Percentiles rank a stretch among this genome's conserved stretches.
Evolutionary conservation across 2,888 invertebrate genomes (phyloP).

Genomic region (Branchinecta sandiegonensis): DNA sequence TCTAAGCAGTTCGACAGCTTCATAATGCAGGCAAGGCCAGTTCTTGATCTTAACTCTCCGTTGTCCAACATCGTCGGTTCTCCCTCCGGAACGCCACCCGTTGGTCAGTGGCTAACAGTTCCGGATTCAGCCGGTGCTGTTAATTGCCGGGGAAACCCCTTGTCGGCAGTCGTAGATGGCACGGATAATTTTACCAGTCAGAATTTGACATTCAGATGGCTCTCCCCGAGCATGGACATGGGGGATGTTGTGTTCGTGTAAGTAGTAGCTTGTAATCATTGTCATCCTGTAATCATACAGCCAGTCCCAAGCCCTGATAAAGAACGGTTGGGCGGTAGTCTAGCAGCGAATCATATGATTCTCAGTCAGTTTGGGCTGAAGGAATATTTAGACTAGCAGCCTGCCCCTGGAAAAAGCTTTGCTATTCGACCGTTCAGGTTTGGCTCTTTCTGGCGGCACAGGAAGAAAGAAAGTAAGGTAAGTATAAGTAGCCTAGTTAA

Average conservation of each 20-base stretch:
- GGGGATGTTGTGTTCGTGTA: constrained; percentile 24
- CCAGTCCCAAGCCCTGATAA: too few species aligned
- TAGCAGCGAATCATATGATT: background rate
- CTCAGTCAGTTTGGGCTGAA: too few species aligned
- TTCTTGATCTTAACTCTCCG: background rate
- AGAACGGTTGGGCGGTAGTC: background rate
- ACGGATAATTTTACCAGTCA: background rate
- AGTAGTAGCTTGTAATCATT: background rate
- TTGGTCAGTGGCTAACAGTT: constrained; percentile 20
- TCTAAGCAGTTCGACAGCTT: constrained; percentile 23
- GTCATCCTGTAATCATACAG: too few species aligned
- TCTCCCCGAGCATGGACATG: constrained; percentile 20
- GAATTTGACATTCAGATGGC: constrained; percentile 23
- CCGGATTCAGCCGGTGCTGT: constrained; percentile 18
- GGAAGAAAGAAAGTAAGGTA: too few species aligned
- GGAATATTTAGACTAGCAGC: background rate
- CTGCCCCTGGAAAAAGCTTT: background rate
- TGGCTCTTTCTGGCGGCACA: background rate
- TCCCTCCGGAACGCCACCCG: background rate
- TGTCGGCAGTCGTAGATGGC: constrained; percentile 21
- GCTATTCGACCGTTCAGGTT: background rate
- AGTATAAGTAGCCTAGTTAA: too few species aligned
- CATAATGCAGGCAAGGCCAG: constrained; percentile 21
- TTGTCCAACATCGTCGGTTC: background rate
- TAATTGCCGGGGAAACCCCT: constrained; percentile 18